phyloP scores from a whole-genome alignment of 2,888 invertebrate species.

The Stramonita haemastoma region DNA sequence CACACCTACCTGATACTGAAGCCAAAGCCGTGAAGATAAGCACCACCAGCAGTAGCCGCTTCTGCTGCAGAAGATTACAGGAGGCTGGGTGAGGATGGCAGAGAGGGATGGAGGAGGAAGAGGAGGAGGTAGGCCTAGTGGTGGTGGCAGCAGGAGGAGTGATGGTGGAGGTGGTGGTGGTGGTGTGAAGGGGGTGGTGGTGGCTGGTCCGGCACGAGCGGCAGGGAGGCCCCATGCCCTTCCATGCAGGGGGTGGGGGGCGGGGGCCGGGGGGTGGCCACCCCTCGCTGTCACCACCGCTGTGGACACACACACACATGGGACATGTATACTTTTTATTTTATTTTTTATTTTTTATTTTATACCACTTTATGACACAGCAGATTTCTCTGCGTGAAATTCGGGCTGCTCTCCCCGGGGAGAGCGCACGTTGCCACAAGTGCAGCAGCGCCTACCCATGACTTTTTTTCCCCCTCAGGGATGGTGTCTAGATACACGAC shows the following conservation, averaged over 20 bases:
- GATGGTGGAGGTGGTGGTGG: slow-evolving; percentile 21
- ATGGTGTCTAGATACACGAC: no score
- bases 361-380: no score
- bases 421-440: no score
- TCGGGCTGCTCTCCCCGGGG: no score
- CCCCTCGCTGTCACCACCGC: slow-evolving; percentile 45
- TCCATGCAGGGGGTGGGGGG: slow-evolving; percentile 56
- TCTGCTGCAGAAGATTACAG: slow-evolving; percentile 2
- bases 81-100: not conserved
- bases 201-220: slow-evolving; percentile 41
- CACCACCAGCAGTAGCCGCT: slow-evolving; percentile 30
- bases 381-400: no score
- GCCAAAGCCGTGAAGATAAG: slow-evolving; percentile 5
- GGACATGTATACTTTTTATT: not conserved
- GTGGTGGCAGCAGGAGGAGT: slow-evolving; percentile 9
- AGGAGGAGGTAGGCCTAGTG: not conserved
- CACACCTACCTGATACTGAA: not conserved
- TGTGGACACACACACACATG: slow-evolving; percentile 34
- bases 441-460: no score
- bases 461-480: no score
- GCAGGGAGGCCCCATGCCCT: slow-evolving; percentile 61
- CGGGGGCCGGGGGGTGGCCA: slow-evolving; percentile 46
- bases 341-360: no score
- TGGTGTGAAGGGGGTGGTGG: not conserved
- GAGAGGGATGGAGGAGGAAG: not conserved